phyloP scores from a whole-genome alignment of 2,113 vertebrate species.

The Hemiscyllium ocellatum region DNA sequence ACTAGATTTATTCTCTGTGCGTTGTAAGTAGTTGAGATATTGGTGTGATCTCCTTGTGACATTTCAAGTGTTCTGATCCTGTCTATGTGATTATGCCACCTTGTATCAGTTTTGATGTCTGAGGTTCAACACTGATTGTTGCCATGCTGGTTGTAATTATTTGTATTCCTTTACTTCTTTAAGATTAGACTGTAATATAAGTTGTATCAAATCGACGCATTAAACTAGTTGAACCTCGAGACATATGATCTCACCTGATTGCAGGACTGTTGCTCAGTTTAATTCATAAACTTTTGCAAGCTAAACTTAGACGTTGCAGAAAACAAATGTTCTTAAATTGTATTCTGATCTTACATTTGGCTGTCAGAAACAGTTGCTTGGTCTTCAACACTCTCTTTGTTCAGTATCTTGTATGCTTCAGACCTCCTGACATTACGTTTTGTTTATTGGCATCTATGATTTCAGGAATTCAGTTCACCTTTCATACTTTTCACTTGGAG shows the following conservation, averaged over 20 bases:
- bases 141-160: not conserved
- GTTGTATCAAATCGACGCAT: not conserved
- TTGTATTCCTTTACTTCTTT: not conserved
- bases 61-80: not conserved
- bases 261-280: not conserved
- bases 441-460: not conserved
- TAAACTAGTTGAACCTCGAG: not conserved
- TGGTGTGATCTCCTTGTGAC: not conserved
- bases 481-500: constrained; percentile 95
- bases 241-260: not conserved
- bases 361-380: not conserved
- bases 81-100: not conserved
- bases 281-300: not conserved
- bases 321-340: not conserved
- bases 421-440: not conserved
- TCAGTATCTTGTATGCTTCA: not conserved
- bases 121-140: too few relatives aligned
- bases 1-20: not conserved
- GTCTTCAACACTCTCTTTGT: not conserved
- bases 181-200: not conserved
- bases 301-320: not conserved
- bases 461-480: constrained; percentile 89
- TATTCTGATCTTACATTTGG: not conserved
- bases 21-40: not conserved
- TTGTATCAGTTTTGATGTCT: not conserved